phyloP scores from a whole-genome alignment of 2,113 vertebrate species.

The Acanthochromis polyacanthus region DNA sequence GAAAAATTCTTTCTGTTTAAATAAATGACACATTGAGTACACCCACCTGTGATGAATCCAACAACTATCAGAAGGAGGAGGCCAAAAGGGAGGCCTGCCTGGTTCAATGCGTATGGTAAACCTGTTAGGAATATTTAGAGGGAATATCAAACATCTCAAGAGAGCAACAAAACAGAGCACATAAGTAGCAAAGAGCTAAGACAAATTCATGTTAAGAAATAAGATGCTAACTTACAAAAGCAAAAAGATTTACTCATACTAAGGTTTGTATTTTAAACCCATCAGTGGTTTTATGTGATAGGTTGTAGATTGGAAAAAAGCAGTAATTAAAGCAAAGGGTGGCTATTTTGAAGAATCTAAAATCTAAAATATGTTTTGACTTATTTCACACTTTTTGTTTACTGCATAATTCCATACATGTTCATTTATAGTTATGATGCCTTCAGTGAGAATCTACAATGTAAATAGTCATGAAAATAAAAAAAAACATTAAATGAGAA shows the following conservation, averaged over 20 bases:
- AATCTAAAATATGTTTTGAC: no score
- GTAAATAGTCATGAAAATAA: no score
- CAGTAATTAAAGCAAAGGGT: no score
- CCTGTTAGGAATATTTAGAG: conserved; percentile 76
- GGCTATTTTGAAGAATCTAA: no score
- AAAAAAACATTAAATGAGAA: no score
- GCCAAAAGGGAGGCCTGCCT: conserved; percentile 94
- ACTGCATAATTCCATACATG: no score
- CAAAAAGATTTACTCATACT: not conserved
- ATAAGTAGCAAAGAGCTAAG: not conserved
- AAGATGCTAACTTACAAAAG: not conserved
- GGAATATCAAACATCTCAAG: not conserved
- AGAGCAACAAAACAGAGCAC: not conserved
- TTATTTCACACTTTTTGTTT: no score
- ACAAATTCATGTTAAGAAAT: not conserved
- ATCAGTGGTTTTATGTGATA: no score
- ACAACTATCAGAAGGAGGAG: conserved; percentile 90
- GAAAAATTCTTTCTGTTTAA: not conserved
- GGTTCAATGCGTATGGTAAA: conserved; percentile 93
- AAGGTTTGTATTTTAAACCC: no score
- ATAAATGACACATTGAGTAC: not conserved
- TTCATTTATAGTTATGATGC: no score
- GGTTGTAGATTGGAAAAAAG: no score
- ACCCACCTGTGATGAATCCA: conserved; percentile 90
- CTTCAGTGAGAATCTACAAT: no score